Evolutionary conservation across 2,888 invertebrate species (phyloP).

Genomic region (Erebia palarica): DNA sequence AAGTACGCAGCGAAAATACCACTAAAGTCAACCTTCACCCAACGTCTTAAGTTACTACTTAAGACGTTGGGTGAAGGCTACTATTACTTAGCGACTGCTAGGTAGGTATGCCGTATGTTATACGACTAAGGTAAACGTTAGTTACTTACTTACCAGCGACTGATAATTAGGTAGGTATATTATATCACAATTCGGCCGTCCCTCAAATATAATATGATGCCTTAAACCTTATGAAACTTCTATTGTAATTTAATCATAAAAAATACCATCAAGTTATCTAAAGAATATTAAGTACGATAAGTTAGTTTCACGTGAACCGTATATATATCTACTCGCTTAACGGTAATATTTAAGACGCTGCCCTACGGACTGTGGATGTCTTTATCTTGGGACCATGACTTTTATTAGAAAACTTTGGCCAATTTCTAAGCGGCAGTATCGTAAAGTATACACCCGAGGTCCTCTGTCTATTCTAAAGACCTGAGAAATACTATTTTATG

Average conservation of each 20-base stretch:
- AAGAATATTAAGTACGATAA: not conserved
- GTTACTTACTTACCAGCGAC: too few relatives aligned
- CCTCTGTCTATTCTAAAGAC: conserved; percentile 12
- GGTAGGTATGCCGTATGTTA: too few relatives aligned
- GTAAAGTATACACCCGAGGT: conserved; percentile 18
- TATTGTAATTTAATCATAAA: not conserved
- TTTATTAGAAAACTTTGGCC: conserved; percentile 31
- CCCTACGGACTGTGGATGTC: conserved; percentile 16
- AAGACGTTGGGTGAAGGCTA: too few relatives aligned
- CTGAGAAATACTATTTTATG: conserved; percentile 9
- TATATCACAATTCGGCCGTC: too few relatives aligned
- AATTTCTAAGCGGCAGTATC: conserved; percentile 17
- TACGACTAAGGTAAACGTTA: too few relatives aligned
- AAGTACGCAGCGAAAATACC: too few relatives aligned
- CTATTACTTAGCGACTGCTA: too few relatives aligned
- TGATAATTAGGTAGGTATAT: too few relatives aligned
- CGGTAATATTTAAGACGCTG: conserved; percentile 22
- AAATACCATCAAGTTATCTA: not conserved
- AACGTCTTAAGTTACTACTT: too few relatives aligned
- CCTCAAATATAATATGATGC: not conserved
- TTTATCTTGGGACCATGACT: conserved; percentile 28
- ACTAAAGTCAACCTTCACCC: too few relatives aligned
- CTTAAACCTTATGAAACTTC: not conserved
- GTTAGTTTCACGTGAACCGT: not conserved
- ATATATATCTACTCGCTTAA: not conserved